phyloP scores from a whole-genome alignment of 2,888 invertebrate genomes.

The Luffia ferchaultella region DNA sequence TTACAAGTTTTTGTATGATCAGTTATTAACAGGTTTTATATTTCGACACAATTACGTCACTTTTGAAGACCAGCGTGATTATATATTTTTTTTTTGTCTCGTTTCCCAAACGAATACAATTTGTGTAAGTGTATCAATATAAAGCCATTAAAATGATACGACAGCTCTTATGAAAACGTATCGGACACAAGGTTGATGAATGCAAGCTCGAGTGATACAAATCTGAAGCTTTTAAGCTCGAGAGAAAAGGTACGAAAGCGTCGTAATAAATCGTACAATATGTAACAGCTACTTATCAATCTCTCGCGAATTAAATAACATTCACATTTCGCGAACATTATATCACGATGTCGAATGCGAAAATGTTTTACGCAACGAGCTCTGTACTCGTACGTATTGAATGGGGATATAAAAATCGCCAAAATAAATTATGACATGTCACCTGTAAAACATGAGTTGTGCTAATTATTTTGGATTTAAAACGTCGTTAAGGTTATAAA shows the following conservation, averaged over 20 bases:
- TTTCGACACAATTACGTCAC: too few species aligned
- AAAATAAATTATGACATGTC: not conserved
- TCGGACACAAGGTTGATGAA: slow-evolving; percentile 2
- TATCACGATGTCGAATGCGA: slow-evolving; percentile 6
- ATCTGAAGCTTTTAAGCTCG: not conserved
- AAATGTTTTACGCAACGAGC: slow-evolving; percentile 3
- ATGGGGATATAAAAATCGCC: slow-evolving; percentile 1
- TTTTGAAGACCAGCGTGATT: too few species aligned
- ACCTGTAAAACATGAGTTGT: not conserved
- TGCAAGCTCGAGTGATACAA: slow-evolving; percentile 1
- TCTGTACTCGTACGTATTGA: not conserved
- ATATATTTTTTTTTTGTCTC: too few species aligned
- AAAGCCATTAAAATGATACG: too few species aligned
- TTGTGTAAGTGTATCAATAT: too few species aligned
- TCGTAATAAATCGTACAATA: slow-evolving; percentile 4
- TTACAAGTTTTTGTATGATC: too few species aligned
- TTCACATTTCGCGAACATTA: slow-evolving; percentile 4
- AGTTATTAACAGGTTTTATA: too few species aligned
- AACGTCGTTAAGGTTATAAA: not conserved
- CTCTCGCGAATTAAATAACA: slow-evolving; percentile 7
- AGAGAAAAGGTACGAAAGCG: not conserved
- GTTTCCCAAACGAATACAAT: too few species aligned
- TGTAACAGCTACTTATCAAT: slow-evolving; percentile 7
- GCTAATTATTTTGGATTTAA: not conserved
- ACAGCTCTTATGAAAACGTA: not conserved